Percentiles rank a stretch among this genome's conserved stretches.
phyloP scores from a whole-genome alignment of 2,888 invertebrate species.

The Archips xylosteana region DNA sequence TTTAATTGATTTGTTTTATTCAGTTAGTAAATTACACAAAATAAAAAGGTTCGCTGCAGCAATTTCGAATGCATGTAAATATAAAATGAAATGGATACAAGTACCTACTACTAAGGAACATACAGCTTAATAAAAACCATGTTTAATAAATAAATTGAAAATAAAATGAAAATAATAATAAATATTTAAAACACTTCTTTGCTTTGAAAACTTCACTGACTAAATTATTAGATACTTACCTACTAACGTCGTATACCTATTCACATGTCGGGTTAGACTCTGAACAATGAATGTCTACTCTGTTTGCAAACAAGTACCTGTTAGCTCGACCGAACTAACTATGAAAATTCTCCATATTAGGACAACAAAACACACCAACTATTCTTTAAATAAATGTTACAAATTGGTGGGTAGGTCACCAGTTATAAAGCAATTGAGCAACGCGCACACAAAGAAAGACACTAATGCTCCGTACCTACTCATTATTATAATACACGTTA shows the following conservation, averaged over 20 bases:
- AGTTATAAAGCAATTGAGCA: slow-evolving; percentile 17
- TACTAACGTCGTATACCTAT: neutral
- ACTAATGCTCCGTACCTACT: neutral
- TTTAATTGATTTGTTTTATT: too few species aligned
- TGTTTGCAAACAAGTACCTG: neutral
- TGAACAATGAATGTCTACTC: neutral
- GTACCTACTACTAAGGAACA: too few species aligned
- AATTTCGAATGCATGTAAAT: neutral
- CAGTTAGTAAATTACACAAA: neutral
- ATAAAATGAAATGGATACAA: too few species aligned
- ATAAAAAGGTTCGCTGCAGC: neutral
- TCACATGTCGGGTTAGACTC: neutral
- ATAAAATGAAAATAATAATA: too few species aligned
- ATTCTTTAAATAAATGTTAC: neutral
- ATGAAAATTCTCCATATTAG: neutral
- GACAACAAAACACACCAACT: neutral
- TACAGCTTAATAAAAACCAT: too few species aligned
- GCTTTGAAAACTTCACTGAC: neutral
- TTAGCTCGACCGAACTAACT: neutral
- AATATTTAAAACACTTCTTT: neutral
- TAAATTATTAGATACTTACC: too few species aligned
- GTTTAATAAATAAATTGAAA: too few species aligned
- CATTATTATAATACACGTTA: neutral
- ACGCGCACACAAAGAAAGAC: neutral
- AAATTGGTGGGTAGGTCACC: slow-evolving; percentile 17